Evolutionary conservation across 2,113 vertebrate species (phyloP), one percentile per base, ranked within the genome.

Genomic region (Pardalotus punctatus): DNA sequence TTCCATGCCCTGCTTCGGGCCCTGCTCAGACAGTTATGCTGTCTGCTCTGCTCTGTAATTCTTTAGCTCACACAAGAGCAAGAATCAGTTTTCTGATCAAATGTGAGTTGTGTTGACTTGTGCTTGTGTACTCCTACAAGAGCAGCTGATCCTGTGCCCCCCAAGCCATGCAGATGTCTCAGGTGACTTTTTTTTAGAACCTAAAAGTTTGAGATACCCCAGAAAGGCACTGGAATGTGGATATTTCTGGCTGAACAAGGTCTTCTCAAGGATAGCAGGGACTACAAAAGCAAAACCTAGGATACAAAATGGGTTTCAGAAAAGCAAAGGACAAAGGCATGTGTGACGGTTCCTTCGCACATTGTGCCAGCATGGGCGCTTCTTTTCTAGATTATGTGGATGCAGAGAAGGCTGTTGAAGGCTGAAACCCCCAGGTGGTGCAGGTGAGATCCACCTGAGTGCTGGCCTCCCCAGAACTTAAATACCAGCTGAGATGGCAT

Each of bases 321-420:
- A 74, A 40, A 50, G 43, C 61, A 67, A 51, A 70, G n/a, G 23
- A 28, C 36, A 88, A 66, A 70, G 12, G 10, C 40, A 54, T 3
- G 9, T 76, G 31, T 47, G 80, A 17, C 40, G 47, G 71, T 38
- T 54, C 8, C 14, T 62, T 53, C 50, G 70, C 27, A 31, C 0
- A 1, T 16, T 15, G 11, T 0, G 0, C 14, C 47, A 83, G 66
- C 35, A 64, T 5, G 2, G 5, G 54, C 0, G 0, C 24, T 29
- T 27, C 29, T 66, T 21, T 4, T 67, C 69, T 67, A 18, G 31
- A 69, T 38, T 42, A 35, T 8, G 15, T 8, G 36, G 33, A 16
- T 67, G 43, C 76, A 86, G 57, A 42, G 84, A 54, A 67, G 31
- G 51, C 36, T 64, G 58, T 33, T 69, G 84, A 80, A 72, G 48